Base-by-base conservation (phyloP, 2,113 vertebrate genomes). In the Poicephalus gulielmi region DNA sequence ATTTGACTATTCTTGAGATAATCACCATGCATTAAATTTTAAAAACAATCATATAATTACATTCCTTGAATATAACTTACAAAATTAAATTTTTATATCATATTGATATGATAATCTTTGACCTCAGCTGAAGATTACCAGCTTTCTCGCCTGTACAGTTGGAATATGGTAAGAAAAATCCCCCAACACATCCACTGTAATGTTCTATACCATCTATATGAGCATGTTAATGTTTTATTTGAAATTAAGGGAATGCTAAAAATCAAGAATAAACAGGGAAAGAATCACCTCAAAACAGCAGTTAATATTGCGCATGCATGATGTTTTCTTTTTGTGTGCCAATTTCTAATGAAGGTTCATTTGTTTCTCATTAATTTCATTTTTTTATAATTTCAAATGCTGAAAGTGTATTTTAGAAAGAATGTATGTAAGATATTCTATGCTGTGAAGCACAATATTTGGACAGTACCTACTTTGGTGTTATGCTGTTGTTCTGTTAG, bases 31-130 rank as follows among this genome's bases (percentile, higher is more conserved):
- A 60, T 68, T 90, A 78, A 22, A 91, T 17, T 92, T 92, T 76
- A 71, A 87, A 87, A 89, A 90, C 59, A 83, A 57, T 84, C 59
- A 15, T 37, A 28, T 41, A 59, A 94, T 81, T 77, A 84, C 16
- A 94, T 94, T 93, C 78, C 83, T 83, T 33, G 67, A 89, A 63
- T 44, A 94, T 15, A 95, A 92, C 44, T 46, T 88, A 53, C 39
- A 89, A 22, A 91, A 55, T 52, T 33, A 82, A 95, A 30, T 55
- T 55, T 95, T 95, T 98, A 96, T 97, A 97, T 98, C 94, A 97
- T 97, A 98, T 97, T 97, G 97, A 97, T 98, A 97, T 95, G 95
- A 90, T 17, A 91, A 67, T 89, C 67, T 96, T 67, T 97, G 93
- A 97, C 77, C 80, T 97, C 91, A 95, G 78, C 91, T 96, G 94